Conservation (phyloP, 2,113 vertebrate species). For the Lamprotornis superbus region DNA sequence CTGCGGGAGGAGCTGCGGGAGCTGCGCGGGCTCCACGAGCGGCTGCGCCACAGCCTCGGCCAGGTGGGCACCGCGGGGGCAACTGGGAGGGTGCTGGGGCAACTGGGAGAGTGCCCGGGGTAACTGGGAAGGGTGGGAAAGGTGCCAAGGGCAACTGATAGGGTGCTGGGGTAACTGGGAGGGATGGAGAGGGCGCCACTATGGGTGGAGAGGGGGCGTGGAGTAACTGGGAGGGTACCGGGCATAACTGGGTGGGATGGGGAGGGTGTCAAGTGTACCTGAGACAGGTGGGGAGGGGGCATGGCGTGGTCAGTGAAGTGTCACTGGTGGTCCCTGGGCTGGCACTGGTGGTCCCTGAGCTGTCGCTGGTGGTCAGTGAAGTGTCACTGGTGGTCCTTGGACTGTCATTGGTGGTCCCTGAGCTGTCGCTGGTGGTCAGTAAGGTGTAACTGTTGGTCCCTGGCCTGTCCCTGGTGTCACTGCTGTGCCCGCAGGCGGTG, state of each 20-base stretch:
- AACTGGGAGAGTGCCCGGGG: not conserved
- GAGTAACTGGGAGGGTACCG: too few species aligned
- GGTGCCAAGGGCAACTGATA: too few species aligned
- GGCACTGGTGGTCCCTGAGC: not conserved
- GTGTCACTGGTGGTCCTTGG: too few species aligned
- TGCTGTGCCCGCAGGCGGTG: not conserved
- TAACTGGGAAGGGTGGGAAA: not conserved
- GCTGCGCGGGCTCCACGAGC: not conserved
- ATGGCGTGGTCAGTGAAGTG: too few species aligned
- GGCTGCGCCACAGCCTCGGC: not conserved
- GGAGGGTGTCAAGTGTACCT: too few species aligned
- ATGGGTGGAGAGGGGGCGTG: too few species aligned
- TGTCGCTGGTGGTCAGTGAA: too few species aligned
- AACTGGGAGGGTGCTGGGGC: not conserved
- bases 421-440: not conserved
- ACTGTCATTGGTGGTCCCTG: not conserved
- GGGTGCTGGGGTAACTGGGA: too few species aligned
- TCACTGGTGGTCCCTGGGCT: not conserved
- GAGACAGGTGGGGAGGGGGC: too few species aligned
- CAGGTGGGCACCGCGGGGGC: not conserved
- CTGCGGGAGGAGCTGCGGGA: not conserved
- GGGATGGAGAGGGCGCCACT: too few species aligned
- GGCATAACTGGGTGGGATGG: too few species aligned
- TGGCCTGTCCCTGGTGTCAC: not conserved
- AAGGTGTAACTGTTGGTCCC: too few species aligned